Evolutionary conservation across 1,140 invertebrate species (phyloP), one percentile per base, ranked within the genome.

Genomic region (Schlechtendalia chinensis): DNA sequence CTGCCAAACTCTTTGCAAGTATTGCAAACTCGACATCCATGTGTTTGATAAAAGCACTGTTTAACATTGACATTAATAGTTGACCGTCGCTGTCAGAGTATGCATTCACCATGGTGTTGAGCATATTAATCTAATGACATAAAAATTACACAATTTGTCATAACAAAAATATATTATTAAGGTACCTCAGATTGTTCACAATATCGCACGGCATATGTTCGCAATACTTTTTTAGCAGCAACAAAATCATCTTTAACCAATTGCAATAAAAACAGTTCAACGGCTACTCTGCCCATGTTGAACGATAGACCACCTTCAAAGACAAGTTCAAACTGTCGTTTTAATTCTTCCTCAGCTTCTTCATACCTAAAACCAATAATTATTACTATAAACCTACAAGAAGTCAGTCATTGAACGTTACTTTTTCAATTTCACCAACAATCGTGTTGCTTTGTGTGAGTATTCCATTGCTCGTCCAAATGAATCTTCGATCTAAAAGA

Each of bases 21-120:
- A 92, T 91, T 0, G 95, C 89, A 86, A 96, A 97, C 84, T 96
- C 96, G 39, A 96, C 93, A 85, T 98, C 96, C 95, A 98, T 96
- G 83, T 95, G 94, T 82, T 94, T 93, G 79, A 98, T 96, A 85
- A 98, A 97, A 4, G 96, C 91, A 84, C 90, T 91, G 67, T 91
- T 91, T 1, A 98, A 87, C 5, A 94, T 93, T 75, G 87, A 86
- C 61, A 89, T 88, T 1, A 93, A 94, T 12, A 89, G 87, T 69
- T 96, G 93, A 1, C 92, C 89, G 86, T 98, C 96, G 84, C 96
- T 94, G 83, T 96, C 93, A 83, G 98, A 96, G 84, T 93, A 97
- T 0, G 93, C 95, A 86, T 94, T 91, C 17, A 98, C 85, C 10
- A 97, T 86, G 85, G 90, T 90, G 86, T 95, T 92, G 65, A 97